These are phyloP conservation scores for Chloromyia formosa DNA, from an alignment of 2,888 invertebrate genomes.

Conservation along the genomic window DNA sequence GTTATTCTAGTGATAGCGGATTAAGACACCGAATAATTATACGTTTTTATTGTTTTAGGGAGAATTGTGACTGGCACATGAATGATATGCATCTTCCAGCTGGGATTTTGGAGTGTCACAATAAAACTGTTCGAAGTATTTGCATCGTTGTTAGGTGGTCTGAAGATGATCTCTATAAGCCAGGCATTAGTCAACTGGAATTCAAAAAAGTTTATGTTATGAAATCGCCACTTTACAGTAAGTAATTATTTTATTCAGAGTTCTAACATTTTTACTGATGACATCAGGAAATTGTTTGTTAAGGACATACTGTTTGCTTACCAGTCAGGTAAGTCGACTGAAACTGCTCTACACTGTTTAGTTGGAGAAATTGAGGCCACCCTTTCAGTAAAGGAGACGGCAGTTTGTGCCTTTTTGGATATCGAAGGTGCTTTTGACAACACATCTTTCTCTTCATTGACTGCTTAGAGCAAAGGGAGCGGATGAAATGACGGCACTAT, in stretches of 20 bases:
- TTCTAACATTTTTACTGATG: too few species aligned
- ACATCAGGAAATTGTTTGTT: too few species aligned
- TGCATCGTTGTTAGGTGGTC: slow-evolving; percentile 9
- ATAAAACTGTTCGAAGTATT: slow-evolving; percentile 16
- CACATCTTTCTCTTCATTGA: too few species aligned
- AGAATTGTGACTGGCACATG: slow-evolving; percentile 34
- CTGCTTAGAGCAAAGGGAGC: too few species aligned
- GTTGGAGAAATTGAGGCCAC: too few species aligned
- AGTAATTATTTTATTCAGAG: slow-evolving; percentile 15
- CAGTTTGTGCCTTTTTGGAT: too few species aligned
- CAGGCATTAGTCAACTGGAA: slow-evolving; percentile 13
- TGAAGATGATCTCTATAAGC: not conserved
- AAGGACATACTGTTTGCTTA: too few species aligned
- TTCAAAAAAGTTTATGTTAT: slow-evolving; percentile 34
- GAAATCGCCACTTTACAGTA: slow-evolving; percentile 34
- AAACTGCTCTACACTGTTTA: too few species aligned
- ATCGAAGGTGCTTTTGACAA: too few species aligned
- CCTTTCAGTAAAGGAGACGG: too few species aligned
- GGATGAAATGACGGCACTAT: too few species aligned
- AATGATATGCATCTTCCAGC: slow-evolving; percentile 26
- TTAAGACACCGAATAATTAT: not conserved
- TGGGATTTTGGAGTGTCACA: slow-evolving; percentile 41
- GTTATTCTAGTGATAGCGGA: not conserved
- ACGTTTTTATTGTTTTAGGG: slow-evolving; percentile 20
- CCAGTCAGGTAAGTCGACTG: too few species aligned